Evolutionary conservation across 2,888 invertebrate genomes (phyloP).

Genomic region (Oxyscelio sp.): DNA sequence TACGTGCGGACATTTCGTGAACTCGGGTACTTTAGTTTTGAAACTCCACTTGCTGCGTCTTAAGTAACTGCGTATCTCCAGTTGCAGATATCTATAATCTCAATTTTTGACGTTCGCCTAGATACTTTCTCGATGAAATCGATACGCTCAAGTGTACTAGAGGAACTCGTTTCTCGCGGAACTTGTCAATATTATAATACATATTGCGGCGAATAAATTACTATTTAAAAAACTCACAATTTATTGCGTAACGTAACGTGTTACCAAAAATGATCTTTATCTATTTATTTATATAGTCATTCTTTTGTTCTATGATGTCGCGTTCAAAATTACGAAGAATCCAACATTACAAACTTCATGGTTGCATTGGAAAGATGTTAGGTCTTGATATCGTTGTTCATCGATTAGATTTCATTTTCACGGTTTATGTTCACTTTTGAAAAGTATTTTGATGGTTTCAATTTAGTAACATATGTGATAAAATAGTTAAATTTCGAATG

Average conservation of each 20-base stretch:
- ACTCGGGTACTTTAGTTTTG: slow-evolving; percentile 29
- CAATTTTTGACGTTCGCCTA: slow-evolving; percentile 57
- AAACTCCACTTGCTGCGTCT: slow-evolving; percentile 59
- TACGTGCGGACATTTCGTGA: slow-evolving; percentile 8
- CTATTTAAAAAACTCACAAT: slow-evolving; percentile 67
- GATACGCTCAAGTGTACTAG: slow-evolving; percentile 72
- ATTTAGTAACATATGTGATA: too few relatives aligned
- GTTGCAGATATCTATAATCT: slow-evolving; percentile 70
- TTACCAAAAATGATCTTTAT: too few relatives aligned
- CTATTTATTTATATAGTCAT: too few relatives aligned
- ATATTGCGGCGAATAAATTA: slow-evolving; percentile 71
- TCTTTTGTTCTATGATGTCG: too few relatives aligned
- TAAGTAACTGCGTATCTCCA: slow-evolving; percentile 72
- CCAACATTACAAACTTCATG: too few relatives aligned
- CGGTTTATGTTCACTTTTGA: too few relatives aligned
- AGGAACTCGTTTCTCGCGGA: slow-evolving; percentile 68
- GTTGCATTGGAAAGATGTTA: too few relatives aligned
- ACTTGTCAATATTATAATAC: slow-evolving; percentile 55
- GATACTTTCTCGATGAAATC: slow-evolving; percentile 80
- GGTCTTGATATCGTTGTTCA: too few relatives aligned
- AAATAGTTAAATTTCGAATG: too few relatives aligned
- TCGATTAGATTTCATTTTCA: too few relatives aligned
- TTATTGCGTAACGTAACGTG: slow-evolving; percentile 37
- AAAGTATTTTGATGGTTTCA: too few relatives aligned
- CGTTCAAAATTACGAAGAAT: too few relatives aligned